phyloP scores from a whole-genome alignment of 2,113 vertebrate genomes.

The Naja naja region DNA sequence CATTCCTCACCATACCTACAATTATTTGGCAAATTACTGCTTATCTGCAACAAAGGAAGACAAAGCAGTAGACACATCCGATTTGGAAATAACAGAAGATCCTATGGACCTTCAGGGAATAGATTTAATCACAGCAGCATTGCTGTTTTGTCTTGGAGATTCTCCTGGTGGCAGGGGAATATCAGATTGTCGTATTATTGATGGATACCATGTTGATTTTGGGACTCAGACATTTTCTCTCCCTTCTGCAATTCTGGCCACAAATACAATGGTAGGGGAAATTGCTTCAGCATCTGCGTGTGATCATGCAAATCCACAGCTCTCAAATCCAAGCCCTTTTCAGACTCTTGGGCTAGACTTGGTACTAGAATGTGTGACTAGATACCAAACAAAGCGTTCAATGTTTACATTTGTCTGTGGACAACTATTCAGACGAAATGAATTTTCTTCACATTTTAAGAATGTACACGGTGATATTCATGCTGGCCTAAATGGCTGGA shows the following conservation, averaged over 20 bases:
- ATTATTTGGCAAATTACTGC: constrained; percentile 71
- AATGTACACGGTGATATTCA: constrained; percentile 98
- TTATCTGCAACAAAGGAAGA: constrained; percentile 81
- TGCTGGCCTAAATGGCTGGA: constrained; percentile 96
- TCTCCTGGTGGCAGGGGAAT: constrained; percentile 90
- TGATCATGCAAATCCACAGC: constrained; percentile 92
- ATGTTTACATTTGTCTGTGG: constrained; percentile 98
- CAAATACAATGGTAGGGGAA: constrained; percentile 95
- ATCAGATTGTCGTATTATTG: constrained; percentile 86
- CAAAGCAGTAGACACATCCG: constrained; percentile 92
- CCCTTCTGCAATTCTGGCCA: constrained; percentile 91
- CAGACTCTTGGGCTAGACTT: constrained; percentile 90
- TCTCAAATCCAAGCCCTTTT: constrained; percentile 93
- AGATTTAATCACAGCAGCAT: constrained; percentile 91
- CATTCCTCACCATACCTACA: constrained; percentile 70
- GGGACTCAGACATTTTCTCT: constrained; percentile 97
- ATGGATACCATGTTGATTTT: constrained; percentile 84
- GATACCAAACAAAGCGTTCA: constrained; percentile 97
- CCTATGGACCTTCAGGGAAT: constrained; percentile 93
- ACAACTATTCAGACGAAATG: constrained; percentile 92
- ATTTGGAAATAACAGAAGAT: constrained; percentile 88
- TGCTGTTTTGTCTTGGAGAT: constrained; percentile 93
- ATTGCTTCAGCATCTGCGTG: constrained; percentile 96
- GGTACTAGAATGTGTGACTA: constrained; percentile 89
- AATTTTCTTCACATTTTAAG: constrained; percentile 96